A percentile compares a stretch with the other conserved stretches of the same genome.
phyloP scores from a whole-genome alignment of 2,113 vertebrate genomes.

The Rhea pennata region DNA sequence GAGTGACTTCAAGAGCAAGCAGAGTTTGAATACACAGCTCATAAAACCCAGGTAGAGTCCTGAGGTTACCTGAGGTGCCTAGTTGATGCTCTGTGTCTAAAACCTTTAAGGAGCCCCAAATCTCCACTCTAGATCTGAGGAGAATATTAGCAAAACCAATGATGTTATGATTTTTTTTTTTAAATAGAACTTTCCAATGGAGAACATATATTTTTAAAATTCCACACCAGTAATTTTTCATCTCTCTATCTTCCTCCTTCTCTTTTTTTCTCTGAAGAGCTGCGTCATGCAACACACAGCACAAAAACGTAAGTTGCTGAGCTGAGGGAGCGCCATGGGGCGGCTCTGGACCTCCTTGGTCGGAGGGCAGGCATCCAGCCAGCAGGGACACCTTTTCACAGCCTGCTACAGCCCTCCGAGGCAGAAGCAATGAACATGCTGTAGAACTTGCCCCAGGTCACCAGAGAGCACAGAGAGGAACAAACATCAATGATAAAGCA shows the following conservation, averaged over 20 bases:
- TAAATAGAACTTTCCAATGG: not conserved
- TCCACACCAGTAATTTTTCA: not conserved
- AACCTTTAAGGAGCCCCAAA: not conserved
- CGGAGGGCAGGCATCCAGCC: not conserved
- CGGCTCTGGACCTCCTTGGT: not conserved
- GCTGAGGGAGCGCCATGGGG: not conserved
- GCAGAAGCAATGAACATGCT: not conserved
- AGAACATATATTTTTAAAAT: too few relatives aligned
- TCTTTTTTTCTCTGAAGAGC: not conserved
- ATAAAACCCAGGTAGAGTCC: not conserved
- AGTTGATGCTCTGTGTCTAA: not conserved
- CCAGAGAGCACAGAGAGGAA: not conserved
- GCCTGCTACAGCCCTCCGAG: not conserved
- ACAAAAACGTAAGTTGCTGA: not conserved
- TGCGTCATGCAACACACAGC: fast-evolving
- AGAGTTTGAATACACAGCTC: not conserved
- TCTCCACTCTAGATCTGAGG: not conserved
- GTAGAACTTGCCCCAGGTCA: not conserved
- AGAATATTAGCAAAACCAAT: not conserved
- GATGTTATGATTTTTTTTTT: not conserved
- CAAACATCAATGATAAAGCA: not conserved
- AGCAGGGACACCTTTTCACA: not conserved
- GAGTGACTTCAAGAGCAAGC: not conserved
- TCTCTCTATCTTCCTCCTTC: not conserved
- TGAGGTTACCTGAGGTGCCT: not conserved